These are phyloP conservation scores for Vannuccia rotundouncinata DNA, from an alignment of 2,888 invertebrate genomes.

Conservation along the genomic window DNA sequence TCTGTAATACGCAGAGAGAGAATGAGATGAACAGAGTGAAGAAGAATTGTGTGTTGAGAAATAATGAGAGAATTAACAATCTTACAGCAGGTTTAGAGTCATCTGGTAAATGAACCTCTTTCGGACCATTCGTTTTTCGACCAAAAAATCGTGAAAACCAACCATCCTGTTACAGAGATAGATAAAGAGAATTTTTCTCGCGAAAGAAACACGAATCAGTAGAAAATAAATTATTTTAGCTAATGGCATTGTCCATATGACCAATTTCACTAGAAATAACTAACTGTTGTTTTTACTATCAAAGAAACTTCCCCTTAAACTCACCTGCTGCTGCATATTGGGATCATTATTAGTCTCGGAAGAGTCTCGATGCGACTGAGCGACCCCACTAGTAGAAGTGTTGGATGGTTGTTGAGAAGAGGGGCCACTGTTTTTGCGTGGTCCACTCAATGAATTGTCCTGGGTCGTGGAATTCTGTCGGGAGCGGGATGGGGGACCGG, in stretches of 20 bases:
- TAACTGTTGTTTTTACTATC: too few species aligned
- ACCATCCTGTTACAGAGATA: not conserved
- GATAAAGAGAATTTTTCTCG: not conserved
- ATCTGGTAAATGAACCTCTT: not conserved
- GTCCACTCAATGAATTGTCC: not conserved
- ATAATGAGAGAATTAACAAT: too few species aligned
- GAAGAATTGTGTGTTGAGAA: too few species aligned
- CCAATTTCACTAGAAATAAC: too few species aligned
- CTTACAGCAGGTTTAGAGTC: not conserved
- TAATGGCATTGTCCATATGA: too few species aligned
- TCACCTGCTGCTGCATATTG: not conserved
- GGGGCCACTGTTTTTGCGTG: not conserved
- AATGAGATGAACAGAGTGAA: too few species aligned
- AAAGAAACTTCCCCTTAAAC: not conserved
- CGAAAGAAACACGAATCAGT: too few species aligned
- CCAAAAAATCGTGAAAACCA: not conserved
- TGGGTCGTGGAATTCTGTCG: not conserved
- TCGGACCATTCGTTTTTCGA: constrained; percentile 1
- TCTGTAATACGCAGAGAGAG: too few species aligned
- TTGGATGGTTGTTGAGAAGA: not conserved
- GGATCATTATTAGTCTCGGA: too few species aligned
- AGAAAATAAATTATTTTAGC: too few species aligned
- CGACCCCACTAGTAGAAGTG: not conserved
- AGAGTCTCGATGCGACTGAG: too few species aligned
- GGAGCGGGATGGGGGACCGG: not conserved